phyloP scores from a whole-genome alignment of 1,140 invertebrate species.

The Araneus ventricosus region DNA sequence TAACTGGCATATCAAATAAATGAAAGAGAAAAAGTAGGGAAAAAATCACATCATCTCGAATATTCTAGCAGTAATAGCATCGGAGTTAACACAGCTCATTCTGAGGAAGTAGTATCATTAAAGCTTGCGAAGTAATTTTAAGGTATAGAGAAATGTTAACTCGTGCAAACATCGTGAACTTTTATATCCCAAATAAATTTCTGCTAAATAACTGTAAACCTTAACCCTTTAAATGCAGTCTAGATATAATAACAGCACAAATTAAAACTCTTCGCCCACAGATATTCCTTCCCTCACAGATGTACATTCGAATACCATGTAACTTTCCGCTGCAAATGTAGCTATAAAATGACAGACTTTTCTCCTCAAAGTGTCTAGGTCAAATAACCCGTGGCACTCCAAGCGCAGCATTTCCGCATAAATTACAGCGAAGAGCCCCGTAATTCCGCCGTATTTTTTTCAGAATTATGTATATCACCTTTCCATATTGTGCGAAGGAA shows the following conservation, averaged over 20 bases:
- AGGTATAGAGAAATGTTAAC: no score
- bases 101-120: no score
- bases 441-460: not conserved
- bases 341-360: not conserved
- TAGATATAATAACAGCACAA: not conserved
- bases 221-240: not conserved
- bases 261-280: not conserved
- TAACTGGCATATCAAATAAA: no score
- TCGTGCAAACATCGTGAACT: not conserved
- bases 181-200: not conserved
- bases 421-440: not conserved
- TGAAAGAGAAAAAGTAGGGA: no score
- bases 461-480: conserved; percentile 13
- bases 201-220: not conserved
- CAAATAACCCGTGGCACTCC: not conserved
- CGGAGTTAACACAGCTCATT: no score
- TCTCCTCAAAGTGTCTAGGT: not conserved
- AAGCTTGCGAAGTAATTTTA: no score
- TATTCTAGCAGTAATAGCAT: no score
- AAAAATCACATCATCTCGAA: no score
- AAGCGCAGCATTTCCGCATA: not conserved
- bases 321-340: not conserved
- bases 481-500: not conserved
- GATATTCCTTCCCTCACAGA: not conserved
- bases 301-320: not conserved